Evolutionary conservation across 2,797 vertebrate species (phyloP).

Genomic region (Takifugu ocellatus): DNA sequence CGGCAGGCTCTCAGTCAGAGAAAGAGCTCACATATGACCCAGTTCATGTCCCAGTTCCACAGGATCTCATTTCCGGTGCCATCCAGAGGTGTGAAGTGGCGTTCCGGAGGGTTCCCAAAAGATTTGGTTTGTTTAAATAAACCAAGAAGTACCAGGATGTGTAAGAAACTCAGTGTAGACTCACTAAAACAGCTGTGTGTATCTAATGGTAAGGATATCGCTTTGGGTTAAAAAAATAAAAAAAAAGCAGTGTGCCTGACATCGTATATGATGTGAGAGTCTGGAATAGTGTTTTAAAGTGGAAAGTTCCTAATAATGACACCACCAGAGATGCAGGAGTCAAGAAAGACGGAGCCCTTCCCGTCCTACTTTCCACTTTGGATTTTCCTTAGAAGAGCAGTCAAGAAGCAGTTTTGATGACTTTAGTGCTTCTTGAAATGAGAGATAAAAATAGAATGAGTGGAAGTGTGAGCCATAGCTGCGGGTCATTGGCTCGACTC

Average conservation of each 20-base stretch:
- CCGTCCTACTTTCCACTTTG: conserved; percentile 42
- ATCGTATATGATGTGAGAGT: conserved; percentile 29
- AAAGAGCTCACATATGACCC: not conserved
- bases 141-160: too few species aligned
- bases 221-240: conserved; percentile 8
- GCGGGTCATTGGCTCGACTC: conserved; percentile 36
- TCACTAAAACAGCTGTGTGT: not conserved
- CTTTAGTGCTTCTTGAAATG: conserved; percentile 33
- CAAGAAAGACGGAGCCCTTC: conserved; percentile 12
- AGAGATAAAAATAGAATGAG: conserved; percentile 47
- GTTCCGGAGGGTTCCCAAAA: not conserved
- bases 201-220: conserved; percentile 4
- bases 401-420: conserved; percentile 43
- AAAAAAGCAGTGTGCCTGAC: not conserved
- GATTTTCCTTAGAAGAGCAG: conserved; percentile 30
- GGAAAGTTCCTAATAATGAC: conserved; percentile 16
- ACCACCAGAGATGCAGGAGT: not conserved
- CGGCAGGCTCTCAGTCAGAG: not conserved
- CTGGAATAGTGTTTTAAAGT: conserved; percentile 17
- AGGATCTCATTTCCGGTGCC: not conserved
- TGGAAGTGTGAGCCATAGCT: conserved; percentile 26
- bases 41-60: not conserved
- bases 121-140: not conserved
- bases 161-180: not conserved
- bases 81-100: not conserved